Conservation (phyloP, 1,140 invertebrate genomes). For the Lucilia cuprina region DNA sequence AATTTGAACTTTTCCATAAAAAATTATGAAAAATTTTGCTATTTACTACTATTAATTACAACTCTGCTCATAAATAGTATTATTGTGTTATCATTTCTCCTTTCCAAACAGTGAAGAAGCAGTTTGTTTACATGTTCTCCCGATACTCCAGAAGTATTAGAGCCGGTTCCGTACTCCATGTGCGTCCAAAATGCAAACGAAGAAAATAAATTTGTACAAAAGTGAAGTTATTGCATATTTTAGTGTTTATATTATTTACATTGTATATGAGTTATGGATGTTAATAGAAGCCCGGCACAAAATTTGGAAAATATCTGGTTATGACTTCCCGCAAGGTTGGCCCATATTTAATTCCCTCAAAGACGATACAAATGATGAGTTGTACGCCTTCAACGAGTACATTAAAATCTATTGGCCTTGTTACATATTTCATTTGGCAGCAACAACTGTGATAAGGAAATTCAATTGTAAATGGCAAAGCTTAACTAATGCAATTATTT, state of each 20-base stretch:
- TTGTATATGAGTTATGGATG: conserved; percentile 26
- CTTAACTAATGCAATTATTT: conserved; percentile 41
- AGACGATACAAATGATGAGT: conserved; percentile 55
- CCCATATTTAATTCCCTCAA: conserved; percentile 35
- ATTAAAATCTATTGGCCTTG: conserved; percentile 48
- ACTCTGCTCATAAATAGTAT: too few species aligned
- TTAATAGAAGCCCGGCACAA: conserved; percentile 10
- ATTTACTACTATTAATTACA: too few species aligned
- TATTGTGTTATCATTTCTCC: too few species aligned
- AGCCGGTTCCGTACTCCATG: not conserved
- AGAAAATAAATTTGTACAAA: not conserved
- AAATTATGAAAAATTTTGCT: too few species aligned
- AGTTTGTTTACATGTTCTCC: not conserved
- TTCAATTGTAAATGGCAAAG: conserved; percentile 38
- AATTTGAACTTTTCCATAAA: too few species aligned
- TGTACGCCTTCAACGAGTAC: conserved; percentile 55
- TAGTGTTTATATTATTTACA: conserved; percentile 36
- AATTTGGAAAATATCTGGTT: not conserved
- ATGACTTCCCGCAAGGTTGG: conserved; percentile 22
- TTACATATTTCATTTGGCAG: conserved; percentile 49
- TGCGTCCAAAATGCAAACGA: not conserved
- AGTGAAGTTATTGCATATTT: conserved; percentile 34
- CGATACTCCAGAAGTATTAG: not conserved
- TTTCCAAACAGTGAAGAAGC: not conserved
- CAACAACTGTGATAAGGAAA: conserved; percentile 39